phyloP scores from a whole-genome alignment of 2,888 invertebrate genomes.

The Encarsia formosa region DNA sequence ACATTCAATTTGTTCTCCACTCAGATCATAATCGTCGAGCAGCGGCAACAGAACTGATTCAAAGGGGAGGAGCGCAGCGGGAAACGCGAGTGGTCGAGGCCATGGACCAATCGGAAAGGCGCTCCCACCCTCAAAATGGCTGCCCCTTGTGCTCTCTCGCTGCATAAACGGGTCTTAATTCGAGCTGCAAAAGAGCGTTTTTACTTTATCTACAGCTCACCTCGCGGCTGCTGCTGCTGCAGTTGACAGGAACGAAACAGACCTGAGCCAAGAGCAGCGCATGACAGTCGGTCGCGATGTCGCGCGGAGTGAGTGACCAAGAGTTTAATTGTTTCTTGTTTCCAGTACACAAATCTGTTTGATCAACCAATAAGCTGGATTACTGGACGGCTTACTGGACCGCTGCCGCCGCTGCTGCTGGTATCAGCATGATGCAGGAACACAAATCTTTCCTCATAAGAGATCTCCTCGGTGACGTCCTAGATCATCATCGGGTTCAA shows the following conservation, averaged over 20 bases:
- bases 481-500: slow-evolving; percentile 53
- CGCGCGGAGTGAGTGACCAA: slow-evolving; percentile 1
- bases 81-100: slow-evolving; percentile 5
- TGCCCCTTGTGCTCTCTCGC: slow-evolving; percentile 32
- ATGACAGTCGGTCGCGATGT: slow-evolving; percentile 2
- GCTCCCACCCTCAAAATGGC: slow-evolving; percentile 51
- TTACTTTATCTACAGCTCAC: no score
- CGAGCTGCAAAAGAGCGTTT: slow-evolving; percentile 31
- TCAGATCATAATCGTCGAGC: slow-evolving; percentile 13
- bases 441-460: slow-evolving; percentile 78
- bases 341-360: background rate
- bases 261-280: no score
- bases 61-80: background rate
- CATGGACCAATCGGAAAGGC: slow-evolving; percentile 30
- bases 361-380: background rate
- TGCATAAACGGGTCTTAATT: slow-evolving; percentile 51
- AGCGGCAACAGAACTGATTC: background rate
- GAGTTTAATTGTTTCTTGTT: background rate
- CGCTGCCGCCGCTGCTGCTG: background rate
- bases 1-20: slow-evolving; percentile 41
- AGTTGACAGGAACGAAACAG: no score
- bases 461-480: slow-evolving; percentile 76
- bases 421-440: slow-evolving; percentile 45
- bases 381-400: background rate
- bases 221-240: no score